Base-by-base conservation (phyloP, 1,140 invertebrate species). In the Magallana gigas region DNA sequence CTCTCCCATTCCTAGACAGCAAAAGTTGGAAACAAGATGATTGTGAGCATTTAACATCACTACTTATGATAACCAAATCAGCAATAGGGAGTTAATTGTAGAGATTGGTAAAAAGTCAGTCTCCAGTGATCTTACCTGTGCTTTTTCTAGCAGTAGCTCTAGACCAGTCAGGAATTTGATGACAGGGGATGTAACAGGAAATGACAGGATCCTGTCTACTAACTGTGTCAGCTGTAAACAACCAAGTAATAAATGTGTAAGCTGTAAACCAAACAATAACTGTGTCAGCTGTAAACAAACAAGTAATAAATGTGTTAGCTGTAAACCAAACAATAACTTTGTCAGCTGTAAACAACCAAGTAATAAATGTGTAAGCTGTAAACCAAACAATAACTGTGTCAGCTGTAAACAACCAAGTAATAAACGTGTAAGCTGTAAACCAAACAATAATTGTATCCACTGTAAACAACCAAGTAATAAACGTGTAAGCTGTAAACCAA, bases 161-260 rank as follows among this genome's bases (percentile, higher is more conserved):
- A 99, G 95, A 8, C 98, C 98, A 0, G 97, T 97, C 0, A 99
- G 95, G 91, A 98, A 98, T 91, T 98, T 96, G 81, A 98, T 97
- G 5, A 99, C 94, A 0, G 98, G 97, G 91, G 97, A 97, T 7
- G 96, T 96, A 0, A 98, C 96, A 0, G 97, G 95, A 93, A 99
- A 97, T 1, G 95, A 95, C n/a, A 97, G 95, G 57, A 99, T 97
- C 88, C 98, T 96, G 0, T 96, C 95, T 3, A 97, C 96, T 11
- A 99, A 96, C 64, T 96, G 94, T 9, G 96, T 85, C 48, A 95
- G 29, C 93, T 95, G 91, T 29, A 84, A 60, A 84, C 1, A 60
- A 84, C 0, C 4, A 36, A 36, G 4, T 5, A 36, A 36, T 36
- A 36, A 36, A 3, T 36, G 36, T 36, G 36, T 36, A 1, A 36